Conservation (phyloP, 1,140 invertebrate genomes). For the Trichogramma pretiosum region DNA sequence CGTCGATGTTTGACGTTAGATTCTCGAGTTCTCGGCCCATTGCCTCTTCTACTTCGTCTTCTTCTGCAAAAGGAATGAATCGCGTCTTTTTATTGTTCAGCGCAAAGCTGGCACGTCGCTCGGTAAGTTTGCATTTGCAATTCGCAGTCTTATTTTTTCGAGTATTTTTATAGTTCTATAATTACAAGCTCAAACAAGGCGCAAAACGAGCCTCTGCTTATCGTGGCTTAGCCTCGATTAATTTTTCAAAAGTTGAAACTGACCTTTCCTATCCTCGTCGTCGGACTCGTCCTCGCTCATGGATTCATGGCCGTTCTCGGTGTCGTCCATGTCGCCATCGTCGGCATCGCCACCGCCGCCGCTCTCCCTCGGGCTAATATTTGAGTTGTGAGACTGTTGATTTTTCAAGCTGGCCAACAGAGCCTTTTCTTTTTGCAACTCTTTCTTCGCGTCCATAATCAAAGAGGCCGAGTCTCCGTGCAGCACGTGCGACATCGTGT, state of each 20-base stretch:
- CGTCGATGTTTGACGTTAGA: slow-evolving; percentile 81
- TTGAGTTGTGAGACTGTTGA: slow-evolving; percentile 29
- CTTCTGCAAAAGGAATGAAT: slow-evolving; percentile 34
- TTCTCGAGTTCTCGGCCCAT: slow-evolving; percentile 66
- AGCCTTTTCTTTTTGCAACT: slow-evolving; percentile 53
- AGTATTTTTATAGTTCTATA: no score
- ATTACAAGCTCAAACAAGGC: no score
- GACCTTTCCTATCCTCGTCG: no score
- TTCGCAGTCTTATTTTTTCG: no score
- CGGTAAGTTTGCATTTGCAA: slow-evolving; percentile 30
- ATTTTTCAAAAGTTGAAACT: no score
- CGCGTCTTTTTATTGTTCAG: no score
- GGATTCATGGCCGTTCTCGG: slow-evolving; percentile 49
- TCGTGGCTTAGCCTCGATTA: no score
- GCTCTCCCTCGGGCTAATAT: slow-evolving; percentile 14
- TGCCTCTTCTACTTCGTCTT: slow-evolving; percentile 44
- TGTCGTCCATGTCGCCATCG: slow-evolving; percentile 36
- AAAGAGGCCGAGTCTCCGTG: slow-evolving; percentile 43
- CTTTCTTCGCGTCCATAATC: slow-evolving; percentile 58
- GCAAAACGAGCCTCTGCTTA: no score
- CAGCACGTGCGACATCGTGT: slow-evolving; percentile 31
- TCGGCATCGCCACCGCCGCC: slow-evolving; percentile 31
- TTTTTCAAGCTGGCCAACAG: slow-evolving; percentile 38
- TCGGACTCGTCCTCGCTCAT: slow-evolving; percentile 55
- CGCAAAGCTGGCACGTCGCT: background rate